Base-by-base conservation (phyloP, 2,113 vertebrate species). In the Upupa epops region DNA sequence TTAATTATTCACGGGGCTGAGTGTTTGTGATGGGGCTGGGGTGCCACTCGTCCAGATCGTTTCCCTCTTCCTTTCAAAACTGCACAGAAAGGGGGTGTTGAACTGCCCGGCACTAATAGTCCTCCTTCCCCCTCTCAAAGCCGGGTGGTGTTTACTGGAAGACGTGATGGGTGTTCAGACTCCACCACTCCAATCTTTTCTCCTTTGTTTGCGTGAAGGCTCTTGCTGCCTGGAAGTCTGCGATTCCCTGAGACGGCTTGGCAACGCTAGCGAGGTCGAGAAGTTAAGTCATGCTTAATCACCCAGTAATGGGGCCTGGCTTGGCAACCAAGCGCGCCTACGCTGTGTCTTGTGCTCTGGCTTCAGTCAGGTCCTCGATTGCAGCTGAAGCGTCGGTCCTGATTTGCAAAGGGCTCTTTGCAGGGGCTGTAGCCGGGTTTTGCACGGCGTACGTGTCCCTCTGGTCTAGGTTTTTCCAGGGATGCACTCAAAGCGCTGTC, bases 1-100 rank as follows among this genome's bases (percentile, higher is more conserved):
- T 97, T 82, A 98, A 98, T 97, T 97, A 98, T 98, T 98, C 96
- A 98, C 42, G 88, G 51, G 90, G 90, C 31, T 96, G 95, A 97
- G 92, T 97, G 95, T 93, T 97, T 96, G 93, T 94, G 97, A 97
- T 96, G 90, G 91, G 69, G 88, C 65, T 96, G 96, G 97, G 89
- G 88, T 87, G 92, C 76, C 66, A 92, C 80, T 91, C 85, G 64
- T 97, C 17, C 86, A 83, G 69, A 70, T 89, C 8, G 93, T 97
- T 96, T 97, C 86, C 92, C 48, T 85, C 45, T 56, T 83, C 32
- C 48, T 32, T 70, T 93, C 55, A 87, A 68, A 76, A 73, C 49
- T 75, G 59, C 36, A 49, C 59, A 75, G 66, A 88, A 75, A 32
- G 16, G 19, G 26, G 17, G 8, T 68, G n/a, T 49, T 64, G 9